These are phyloP conservation scores for Delichon dasypus DNA, from an alignment of 2,797 vertebrate genomes.

Conservation along the genomic window DNA sequence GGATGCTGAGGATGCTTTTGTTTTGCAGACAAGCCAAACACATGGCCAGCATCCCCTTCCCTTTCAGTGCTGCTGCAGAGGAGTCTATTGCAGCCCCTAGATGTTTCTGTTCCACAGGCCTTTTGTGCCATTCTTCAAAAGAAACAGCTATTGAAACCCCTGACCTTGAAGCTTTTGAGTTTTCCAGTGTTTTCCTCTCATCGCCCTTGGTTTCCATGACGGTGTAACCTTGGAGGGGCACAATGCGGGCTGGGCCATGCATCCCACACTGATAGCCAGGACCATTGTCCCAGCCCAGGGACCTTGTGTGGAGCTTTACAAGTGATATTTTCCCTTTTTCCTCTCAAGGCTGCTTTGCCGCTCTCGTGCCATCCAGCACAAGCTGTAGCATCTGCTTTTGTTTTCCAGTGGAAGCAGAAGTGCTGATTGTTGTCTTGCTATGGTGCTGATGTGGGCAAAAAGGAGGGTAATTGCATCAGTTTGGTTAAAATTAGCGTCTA, in stretches of 20 bases:
- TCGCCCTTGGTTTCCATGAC: conserved; percentile 3
- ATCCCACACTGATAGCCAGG: neutral
- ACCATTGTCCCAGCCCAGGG: conserved; percentile 4
- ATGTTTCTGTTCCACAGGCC: neutral
- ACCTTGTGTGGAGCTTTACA: neutral
- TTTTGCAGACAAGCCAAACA: neutral
- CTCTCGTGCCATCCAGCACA: neutral
- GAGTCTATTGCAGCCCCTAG: neutral
- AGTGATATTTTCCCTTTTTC: neutral
- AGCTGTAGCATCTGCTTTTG: neutral
- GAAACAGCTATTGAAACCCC: conserved; percentile 49
- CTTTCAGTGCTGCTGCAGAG: neutral
- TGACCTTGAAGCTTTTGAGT: conserved; percentile 58
- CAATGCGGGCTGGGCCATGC: neutral
- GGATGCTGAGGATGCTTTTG: neutral
- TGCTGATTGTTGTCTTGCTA: neutral
- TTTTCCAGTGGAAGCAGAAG: neutral
- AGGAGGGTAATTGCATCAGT: neutral
- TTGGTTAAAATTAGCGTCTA: neutral
- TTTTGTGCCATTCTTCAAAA: conserved; percentile 60
- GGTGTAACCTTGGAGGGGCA: conserved; percentile 12
- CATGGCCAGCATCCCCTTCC: neutral
- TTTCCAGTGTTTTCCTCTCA: neutral
- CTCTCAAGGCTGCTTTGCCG: neutral
- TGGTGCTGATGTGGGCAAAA: neutral